phyloP scores from a whole-genome alignment of 2,113 vertebrate species.

The cattle (Bos taurus) region ARS-UCD2.0 NC_037331.1:31612001-31612500 shows the following conservation, averaged over 20 bases:
- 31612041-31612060: too few species aligned
- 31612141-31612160: background rate
- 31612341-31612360: background rate
- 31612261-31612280: background rate
- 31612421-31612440: background rate
- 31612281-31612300: background rate
- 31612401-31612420: background rate
- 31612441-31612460: background rate
- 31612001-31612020: too few species aligned
- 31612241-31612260: background rate
- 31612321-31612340: background rate
- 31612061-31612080: too few species aligned
- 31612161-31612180: background rate
- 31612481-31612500: background rate
- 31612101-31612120: background rate
- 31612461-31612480: background rate
- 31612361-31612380: background rate
- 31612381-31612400: background rate
- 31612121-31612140: background rate
- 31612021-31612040: too few species aligned
- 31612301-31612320: background rate
- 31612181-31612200: background rate
- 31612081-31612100: background rate
- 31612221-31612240: background rate
- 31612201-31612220: background rate